These are phyloP conservation scores for Peromyscus maniculatus DNA, from an alignment of 2,113 vertebrate species.

Conservation along the genomic window DNA sequence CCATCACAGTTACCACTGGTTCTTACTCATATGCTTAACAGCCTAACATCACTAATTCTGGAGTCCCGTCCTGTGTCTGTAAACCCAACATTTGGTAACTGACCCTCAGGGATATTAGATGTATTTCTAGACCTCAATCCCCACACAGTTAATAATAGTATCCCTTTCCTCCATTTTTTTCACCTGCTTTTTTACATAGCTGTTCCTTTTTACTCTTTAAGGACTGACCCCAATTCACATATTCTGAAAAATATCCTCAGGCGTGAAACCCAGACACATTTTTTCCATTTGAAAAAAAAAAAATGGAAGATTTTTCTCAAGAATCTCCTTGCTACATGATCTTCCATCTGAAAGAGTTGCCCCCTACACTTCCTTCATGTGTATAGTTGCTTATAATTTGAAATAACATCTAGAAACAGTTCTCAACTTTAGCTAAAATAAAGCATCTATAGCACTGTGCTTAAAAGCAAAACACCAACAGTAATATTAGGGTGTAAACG, in stretches of 20 bases:
- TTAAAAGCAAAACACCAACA: conserved; percentile 32
- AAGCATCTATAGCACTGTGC: neutral
- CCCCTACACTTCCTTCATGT: rapidly evolving
- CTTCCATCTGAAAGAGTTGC: neutral
- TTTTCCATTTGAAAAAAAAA: no score
- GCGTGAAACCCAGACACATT: neutral
- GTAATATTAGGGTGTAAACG: neutral
- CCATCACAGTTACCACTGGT: neutral
- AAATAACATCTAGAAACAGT: neutral
- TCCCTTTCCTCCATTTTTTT: neutral
- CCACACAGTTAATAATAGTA: neutral
- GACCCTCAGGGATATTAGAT: neutral
- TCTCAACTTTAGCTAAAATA: neutral
- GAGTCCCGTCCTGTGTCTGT: neutral
- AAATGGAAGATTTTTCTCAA: neutral
- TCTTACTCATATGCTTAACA: neutral
- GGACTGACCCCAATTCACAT: neutral
- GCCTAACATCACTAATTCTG: neutral
- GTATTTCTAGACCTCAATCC: neutral
- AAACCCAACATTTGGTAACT: no score
- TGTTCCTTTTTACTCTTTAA: neutral
- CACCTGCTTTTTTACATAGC: neutral
- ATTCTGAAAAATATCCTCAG: neutral
- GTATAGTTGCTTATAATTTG: neutral
- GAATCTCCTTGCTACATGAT: neutral